These are phyloP conservation scores for Ctenicera cuprea DNA, from an alignment of 2,888 invertebrate genomes.

Conservation along the genomic window DNA sequence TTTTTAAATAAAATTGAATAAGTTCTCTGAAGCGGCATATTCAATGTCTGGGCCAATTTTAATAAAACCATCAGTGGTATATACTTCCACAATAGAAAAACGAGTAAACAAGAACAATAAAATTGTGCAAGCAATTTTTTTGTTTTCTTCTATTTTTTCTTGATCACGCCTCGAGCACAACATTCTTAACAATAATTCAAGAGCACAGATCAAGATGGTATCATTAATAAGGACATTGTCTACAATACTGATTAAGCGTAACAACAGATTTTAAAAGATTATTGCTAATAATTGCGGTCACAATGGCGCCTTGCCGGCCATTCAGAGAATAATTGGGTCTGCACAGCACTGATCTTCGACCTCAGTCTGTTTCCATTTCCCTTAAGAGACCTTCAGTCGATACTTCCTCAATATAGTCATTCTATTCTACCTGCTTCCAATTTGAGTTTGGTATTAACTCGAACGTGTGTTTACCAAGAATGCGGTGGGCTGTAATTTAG, in stretches of 20 bases:
- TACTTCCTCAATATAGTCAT: conserved; percentile 30
- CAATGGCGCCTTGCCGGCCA: conserved; percentile 9
- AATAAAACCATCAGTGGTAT: too few species aligned
- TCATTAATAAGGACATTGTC: conserved; percentile 10
- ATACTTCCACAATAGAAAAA: too few species aligned
- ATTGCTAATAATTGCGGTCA: conserved; percentile 15
- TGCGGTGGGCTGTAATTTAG: conserved; percentile 29
- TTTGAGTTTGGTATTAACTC: conserved; percentile 27
- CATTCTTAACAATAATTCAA: too few species aligned
- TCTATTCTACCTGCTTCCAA: conserved; percentile 36
- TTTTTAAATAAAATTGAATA: too few species aligned
- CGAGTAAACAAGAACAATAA: too few species aligned
- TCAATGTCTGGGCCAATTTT: too few species aligned
- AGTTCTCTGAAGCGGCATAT: too few species aligned
- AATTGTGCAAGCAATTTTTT: too few species aligned
- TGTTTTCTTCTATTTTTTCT: too few species aligned
- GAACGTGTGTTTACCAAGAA: conserved; percentile 21
- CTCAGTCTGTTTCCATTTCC: conserved; percentile 33
- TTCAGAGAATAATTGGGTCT: conserved; percentile 25
- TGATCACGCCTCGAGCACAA: too few species aligned
- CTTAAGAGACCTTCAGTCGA: neutral
- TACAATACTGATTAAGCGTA: neutral
- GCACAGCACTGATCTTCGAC: conserved; percentile 28
- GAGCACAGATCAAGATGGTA: too few species aligned
- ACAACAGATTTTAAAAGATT: conserved; percentile 20